A percentile compares a stretch with the other conserved stretches of the same genome.
phyloP scores from a whole-genome alignment of 2,113 vertebrate species.

The Chunga burmeisteri region DNA sequence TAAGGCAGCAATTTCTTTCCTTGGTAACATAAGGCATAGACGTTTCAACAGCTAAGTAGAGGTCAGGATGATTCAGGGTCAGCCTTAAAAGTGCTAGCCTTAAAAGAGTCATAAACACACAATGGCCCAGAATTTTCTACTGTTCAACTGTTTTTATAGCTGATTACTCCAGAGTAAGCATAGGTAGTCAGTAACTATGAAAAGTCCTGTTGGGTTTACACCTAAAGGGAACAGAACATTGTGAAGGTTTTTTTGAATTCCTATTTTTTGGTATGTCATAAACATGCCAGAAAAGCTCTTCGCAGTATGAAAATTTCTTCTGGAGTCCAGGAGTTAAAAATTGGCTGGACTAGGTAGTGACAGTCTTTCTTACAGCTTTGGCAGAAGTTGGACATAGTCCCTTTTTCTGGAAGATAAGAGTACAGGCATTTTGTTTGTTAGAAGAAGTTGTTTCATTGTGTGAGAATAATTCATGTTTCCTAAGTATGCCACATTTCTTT shows the following conservation, averaged over 20 bases:
- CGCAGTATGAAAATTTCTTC: not conserved
- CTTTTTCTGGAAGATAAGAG: not conserved
- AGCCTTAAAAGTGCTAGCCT: not conserved
- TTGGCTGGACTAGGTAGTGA: not conserved
- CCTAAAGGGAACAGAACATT: not conserved
- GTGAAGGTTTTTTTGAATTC: not conserved
- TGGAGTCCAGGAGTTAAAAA: not conserved
- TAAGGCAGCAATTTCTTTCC: constrained; percentile 3
- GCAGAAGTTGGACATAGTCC: not conserved
- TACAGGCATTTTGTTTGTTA: not conserved
- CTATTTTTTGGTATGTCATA: not conserved
- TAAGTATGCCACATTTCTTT: not conserved
- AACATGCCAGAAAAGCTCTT: not conserved
- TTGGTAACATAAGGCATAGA: not conserved
- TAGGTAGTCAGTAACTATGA: not conserved
- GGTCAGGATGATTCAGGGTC: constrained; percentile 15
- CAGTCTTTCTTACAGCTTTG: not conserved
- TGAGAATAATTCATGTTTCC: not conserved
- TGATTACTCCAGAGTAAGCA: not conserved
- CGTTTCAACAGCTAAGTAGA: not conserved
- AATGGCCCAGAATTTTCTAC: not conserved
- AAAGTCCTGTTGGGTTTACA: not conserved
- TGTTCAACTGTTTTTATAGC: not conserved
- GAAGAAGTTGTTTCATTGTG: not conserved
- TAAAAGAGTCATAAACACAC: constrained; percentile 1